Percentiles rank a stretch among this genome's conserved stretches.
These are phyloP conservation scores for Orcinus orca DNA, from an alignment of 2,113 vertebrate genomes.

Conservation along the genomic window DNA sequence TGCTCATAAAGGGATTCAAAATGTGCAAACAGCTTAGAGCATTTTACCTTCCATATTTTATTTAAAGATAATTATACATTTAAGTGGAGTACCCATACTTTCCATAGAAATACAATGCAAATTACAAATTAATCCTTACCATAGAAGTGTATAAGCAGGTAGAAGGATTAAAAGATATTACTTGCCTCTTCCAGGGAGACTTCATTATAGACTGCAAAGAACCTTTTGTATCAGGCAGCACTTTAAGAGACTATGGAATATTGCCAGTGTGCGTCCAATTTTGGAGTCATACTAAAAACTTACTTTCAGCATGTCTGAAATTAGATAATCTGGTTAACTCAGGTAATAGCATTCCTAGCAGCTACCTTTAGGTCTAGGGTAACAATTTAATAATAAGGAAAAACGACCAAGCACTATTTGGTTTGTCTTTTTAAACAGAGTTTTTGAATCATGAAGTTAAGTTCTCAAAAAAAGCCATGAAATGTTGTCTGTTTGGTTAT, in stretches of 20 bases:
- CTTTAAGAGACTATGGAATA: constrained; percentile 46
- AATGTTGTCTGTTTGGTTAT: not conserved
- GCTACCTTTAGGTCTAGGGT: constrained; percentile 63
- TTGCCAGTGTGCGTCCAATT: constrained; percentile 20
- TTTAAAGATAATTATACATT: not conserved
- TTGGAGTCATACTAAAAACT: constrained; percentile 40
- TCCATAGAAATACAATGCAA: not conserved
- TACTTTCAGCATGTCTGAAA: constrained; percentile 37
- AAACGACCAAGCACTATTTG: constrained; percentile 66
- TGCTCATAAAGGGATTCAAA: not conserved
- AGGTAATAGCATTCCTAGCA: constrained; percentile 65
- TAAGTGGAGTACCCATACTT: not conserved
- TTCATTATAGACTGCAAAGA: not conserved
- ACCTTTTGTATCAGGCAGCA: not conserved
- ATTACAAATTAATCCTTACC: not conserved
- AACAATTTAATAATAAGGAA: constrained; percentile 73
- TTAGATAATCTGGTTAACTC: constrained; percentile 68
- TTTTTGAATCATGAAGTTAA: constrained; percentile 67
- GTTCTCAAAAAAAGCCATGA: constrained; percentile 59
- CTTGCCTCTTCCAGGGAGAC: not conserved
- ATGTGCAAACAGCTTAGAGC: not conserved
- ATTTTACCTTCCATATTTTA: not conserved
- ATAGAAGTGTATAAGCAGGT: not conserved
- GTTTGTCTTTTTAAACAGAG: constrained; percentile 65
- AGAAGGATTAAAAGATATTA: not conserved